Conservation (phyloP, 2,797 vertebrate genomes). For the Spea hammondii region DNA sequence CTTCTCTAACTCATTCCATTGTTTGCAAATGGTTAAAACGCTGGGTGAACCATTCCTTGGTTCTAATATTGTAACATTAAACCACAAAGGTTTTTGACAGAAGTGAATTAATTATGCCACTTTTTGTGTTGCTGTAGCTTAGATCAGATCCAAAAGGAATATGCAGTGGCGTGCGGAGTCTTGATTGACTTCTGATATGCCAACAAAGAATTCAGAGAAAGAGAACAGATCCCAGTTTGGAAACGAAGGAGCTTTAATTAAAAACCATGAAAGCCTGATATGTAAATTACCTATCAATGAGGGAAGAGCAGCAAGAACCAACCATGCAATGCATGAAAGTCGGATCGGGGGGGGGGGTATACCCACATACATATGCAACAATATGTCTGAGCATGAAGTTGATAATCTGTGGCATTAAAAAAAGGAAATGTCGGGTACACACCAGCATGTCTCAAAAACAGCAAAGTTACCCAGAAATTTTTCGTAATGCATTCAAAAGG, state of each 20-base stretch:
- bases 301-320: neutral
- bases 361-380: neutral
- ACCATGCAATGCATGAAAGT: neutral
- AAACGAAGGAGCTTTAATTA: slow-evolving; percentile 33
- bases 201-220: slow-evolving; percentile 4
- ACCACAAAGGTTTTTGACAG: neutral
- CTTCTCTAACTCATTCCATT: too few relatives aligned
- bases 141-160: slow-evolving; percentile 28
- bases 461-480: slow-evolving; percentile 31
- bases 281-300: slow-evolving; percentile 19
- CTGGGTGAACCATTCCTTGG: too few relatives aligned
- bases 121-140: slow-evolving; percentile 19
- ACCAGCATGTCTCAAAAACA: slow-evolving; percentile 22
- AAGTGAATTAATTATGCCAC: slow-evolving; percentile 21
- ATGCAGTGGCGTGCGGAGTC: slow-evolving; percentile 2
- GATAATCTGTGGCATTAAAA: slow-evolving; percentile 29
- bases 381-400: slow-evolving; percentile 11
- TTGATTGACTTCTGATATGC: slow-evolving; percentile 33
- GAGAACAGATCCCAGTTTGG: slow-evolving; percentile 7
- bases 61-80: neutral
- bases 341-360: neutral
- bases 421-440: slow-evolving; percentile 19
- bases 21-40: too few relatives aligned
- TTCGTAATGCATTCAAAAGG: slow-evolving; percentile 10
- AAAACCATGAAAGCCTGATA: slow-evolving; percentile 31